Conservation (phyloP, 2,888 invertebrate genomes). For the Melitaea athalia region DNA sequence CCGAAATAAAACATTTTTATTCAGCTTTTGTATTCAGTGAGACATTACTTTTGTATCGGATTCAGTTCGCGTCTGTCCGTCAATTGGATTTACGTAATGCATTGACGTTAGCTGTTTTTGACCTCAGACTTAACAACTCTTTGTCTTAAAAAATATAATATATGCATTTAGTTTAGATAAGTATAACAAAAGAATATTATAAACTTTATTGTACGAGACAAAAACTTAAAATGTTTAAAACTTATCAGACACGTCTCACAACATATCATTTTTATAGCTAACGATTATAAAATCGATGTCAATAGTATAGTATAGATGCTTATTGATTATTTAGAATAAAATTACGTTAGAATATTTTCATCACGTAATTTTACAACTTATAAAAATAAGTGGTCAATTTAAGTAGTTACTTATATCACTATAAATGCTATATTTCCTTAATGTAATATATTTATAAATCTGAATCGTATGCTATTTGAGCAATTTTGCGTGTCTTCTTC, state of each 20-base stretch:
- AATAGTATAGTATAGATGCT: background rate
- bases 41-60: conserved; percentile 43
- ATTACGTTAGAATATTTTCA: conserved; percentile 16
- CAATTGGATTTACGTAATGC: conserved; percentile 49
- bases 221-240: too few relatives aligned
- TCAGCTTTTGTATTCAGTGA: conserved; percentile 24
- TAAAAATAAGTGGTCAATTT: conserved; percentile 15
- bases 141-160: conserved; percentile 42
- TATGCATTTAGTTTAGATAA: background rate
- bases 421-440: conserved; percentile 2
- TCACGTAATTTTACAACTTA: conserved; percentile 13
- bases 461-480: conserved; percentile 49
- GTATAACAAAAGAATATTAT: conserved; percentile 1
- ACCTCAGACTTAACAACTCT: conserved; percentile 39
- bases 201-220: background rate
- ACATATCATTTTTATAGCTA: background rate
- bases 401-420: conserved; percentile 8
- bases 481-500: conserved; percentile 63
- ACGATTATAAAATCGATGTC: background rate
- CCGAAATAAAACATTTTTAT: conserved; percentile 6
- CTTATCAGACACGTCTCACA: too few relatives aligned
- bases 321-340: background rate
- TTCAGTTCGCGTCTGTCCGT: conserved; percentile 54
- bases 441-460: conserved; percentile 17
- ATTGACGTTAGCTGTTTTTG: conserved; percentile 40